Evolutionary conservation across 2,113 vertebrate genomes (phyloP).

Genomic region (Takifugu flavidus): DNA sequence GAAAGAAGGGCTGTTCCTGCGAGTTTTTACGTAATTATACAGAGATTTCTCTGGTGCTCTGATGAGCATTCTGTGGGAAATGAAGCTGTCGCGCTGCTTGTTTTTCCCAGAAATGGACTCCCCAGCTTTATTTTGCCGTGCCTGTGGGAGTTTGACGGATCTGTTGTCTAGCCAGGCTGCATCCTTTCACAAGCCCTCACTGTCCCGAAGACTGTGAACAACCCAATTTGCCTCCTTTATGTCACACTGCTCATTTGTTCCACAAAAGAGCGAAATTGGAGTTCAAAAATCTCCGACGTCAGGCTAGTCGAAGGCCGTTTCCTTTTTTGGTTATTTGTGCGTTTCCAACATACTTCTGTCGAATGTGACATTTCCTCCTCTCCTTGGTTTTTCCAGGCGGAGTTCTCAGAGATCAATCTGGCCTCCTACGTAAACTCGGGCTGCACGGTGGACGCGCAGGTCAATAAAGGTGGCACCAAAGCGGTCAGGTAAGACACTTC

Average conservation of each 20-base stretch:
- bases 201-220: constrained; percentile 51
- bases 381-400: constrained; percentile 75
- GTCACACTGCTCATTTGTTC: constrained; percentile 10
- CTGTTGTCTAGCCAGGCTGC: constrained; percentile 61
- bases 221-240: constrained; percentile 57
- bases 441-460: constrained; percentile 94
- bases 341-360: background rate
- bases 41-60: background rate
- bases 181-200: constrained; percentile 56
- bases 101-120: constrained; percentile 43
- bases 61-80: constrained; percentile 4
- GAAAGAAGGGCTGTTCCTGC: no score
- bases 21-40: no score
- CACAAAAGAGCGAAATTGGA: constrained; percentile 32
- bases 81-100: constrained; percentile 16
- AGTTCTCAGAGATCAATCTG: constrained; percentile 94
- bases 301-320: background rate
- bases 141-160: constrained; percentile 60
- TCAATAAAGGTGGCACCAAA: constrained; percentile 85
- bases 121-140: constrained; percentile 22
- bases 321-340: background rate
- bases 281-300: background rate
- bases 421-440: constrained; percentile 85
- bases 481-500: constrained; percentile 84
- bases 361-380: background rate